phyloP scores from a whole-genome alignment of 2,888 invertebrate species.

The Caprella mutica region DNA sequence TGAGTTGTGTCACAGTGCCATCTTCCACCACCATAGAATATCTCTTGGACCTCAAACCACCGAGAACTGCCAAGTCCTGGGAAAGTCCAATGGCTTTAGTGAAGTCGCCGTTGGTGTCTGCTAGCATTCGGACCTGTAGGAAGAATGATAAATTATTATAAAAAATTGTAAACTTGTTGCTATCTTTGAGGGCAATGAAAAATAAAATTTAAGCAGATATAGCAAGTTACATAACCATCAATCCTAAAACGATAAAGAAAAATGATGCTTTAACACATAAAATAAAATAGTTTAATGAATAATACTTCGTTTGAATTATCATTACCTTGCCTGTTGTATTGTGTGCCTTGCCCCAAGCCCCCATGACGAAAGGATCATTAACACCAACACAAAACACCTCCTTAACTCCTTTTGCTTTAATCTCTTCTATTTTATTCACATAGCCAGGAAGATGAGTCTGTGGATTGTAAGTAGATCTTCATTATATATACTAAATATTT shows the following conservation, averaged over 20 bases:
- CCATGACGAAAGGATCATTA: constrained; percentile 93
- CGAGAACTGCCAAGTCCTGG: constrained; percentile 60
- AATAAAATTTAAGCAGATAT: too few relatives aligned
- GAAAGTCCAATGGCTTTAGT: constrained; percentile 68
- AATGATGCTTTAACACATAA: too few relatives aligned
- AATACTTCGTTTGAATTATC: background rate
- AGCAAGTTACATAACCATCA: too few relatives aligned
- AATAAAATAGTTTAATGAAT: too few relatives aligned
- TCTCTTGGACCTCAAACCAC: constrained; percentile 73
- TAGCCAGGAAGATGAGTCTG: constrained; percentile 84
- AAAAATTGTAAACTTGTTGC: too few relatives aligned
- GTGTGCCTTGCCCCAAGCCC: constrained; percentile 77
- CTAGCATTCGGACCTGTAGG: constrained; percentile 66
- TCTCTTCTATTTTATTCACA: constrained; percentile 57
- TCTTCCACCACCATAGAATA: constrained; percentile 85
- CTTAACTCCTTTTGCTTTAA: constrained; percentile 62
- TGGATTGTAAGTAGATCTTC: constrained; percentile 38
- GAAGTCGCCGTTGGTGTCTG: constrained; percentile 68
- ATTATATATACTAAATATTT: too few relatives aligned
- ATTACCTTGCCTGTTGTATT: constrained; percentile 60
- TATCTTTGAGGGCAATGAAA: too few relatives aligned
- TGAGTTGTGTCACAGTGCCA: constrained; percentile 63
- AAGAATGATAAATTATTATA: background rate
- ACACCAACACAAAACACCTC: constrained; percentile 79
- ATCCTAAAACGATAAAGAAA: too few relatives aligned